Conservation (phyloP, 2,797 vertebrate species). For the Poecilia velifera region DNA sequence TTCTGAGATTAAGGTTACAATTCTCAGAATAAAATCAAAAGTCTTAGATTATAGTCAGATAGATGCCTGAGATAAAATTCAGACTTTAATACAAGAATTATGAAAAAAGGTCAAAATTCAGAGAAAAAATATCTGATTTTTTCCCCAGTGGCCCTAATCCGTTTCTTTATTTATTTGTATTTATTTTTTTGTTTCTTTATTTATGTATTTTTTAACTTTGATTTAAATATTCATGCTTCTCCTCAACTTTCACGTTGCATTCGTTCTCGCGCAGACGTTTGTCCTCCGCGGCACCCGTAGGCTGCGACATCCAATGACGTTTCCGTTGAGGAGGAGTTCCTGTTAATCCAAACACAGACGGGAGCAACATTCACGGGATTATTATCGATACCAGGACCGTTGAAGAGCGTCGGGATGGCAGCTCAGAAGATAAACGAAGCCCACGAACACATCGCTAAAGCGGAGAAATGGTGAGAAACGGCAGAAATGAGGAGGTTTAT, state of each 20-base stretch:
- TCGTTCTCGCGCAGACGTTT: not conserved
- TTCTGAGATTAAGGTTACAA: not conserved
- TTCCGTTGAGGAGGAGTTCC: constrained; percentile 43
- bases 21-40: not conserved
- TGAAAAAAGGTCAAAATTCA: not conserved
- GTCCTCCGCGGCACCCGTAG: constrained; percentile 55
- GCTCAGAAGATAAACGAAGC: constrained; percentile 98
- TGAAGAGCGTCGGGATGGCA: constrained; percentile 80
- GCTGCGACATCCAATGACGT: constrained; percentile 71
- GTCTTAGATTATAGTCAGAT: not conserved
- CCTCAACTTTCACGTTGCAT: not conserved
- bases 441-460: constrained; percentile 94
- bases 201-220: not conserved
- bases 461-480: constrained; percentile 91
- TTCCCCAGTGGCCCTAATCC: no score
- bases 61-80: not conserved
- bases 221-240: not conserved
- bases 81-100: not conserved
- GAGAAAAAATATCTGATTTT: not conserved
- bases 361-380: not conserved
- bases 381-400: not conserved
- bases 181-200: not conserved
- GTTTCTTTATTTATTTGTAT: no score
- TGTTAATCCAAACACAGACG: constrained; percentile 74
- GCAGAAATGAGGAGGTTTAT: not conserved